phyloP scores from a whole-genome alignment of 2,113 vertebrate species.

The Sinocyclocheilus maitianheensis region DNA sequence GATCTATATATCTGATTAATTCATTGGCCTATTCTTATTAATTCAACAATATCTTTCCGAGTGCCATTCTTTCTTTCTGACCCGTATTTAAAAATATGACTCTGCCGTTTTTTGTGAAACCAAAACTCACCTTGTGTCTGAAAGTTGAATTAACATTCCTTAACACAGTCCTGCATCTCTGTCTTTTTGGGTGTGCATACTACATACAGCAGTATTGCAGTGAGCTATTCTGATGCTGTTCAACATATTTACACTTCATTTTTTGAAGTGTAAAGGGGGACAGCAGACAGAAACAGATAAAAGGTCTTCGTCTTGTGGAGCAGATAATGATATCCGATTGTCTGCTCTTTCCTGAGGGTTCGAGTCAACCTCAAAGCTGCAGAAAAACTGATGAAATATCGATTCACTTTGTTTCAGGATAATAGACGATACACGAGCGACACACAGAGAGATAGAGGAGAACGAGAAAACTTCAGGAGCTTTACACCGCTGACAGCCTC shows the following conservation, averaged over 20 bases:
- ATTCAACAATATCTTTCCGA: not conserved
- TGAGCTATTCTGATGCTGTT: not conserved
- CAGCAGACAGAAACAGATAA: slow-evolving; percentile 8
- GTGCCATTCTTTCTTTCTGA: not conserved
- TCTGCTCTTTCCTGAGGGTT: not conserved
- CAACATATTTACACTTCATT: not conserved
- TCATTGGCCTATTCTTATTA: not conserved
- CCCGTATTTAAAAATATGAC: not conserved
- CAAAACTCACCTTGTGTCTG: not conserved
- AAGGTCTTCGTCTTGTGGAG: not conserved
- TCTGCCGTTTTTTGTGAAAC: not conserved
- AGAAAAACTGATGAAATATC: slow-evolving; percentile 37
- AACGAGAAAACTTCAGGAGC: not conserved
- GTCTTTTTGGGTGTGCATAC: not conserved
- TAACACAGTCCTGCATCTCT: not conserved
- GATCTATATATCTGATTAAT: not conserved
- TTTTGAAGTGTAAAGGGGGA: not conserved
- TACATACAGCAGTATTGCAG: not conserved
- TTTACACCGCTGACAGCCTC: not conserved
- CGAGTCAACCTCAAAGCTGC: not conserved
- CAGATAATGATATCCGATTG: slow-evolving; percentile 12
- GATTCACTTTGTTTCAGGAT: slow-evolving; percentile 13
- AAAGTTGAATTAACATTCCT: not conserved
- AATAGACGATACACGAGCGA: not conserved
- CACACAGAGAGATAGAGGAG: not conserved